Conservation (phyloP, 2,888 invertebrate species). For the Uloborus plumipes region DNA sequence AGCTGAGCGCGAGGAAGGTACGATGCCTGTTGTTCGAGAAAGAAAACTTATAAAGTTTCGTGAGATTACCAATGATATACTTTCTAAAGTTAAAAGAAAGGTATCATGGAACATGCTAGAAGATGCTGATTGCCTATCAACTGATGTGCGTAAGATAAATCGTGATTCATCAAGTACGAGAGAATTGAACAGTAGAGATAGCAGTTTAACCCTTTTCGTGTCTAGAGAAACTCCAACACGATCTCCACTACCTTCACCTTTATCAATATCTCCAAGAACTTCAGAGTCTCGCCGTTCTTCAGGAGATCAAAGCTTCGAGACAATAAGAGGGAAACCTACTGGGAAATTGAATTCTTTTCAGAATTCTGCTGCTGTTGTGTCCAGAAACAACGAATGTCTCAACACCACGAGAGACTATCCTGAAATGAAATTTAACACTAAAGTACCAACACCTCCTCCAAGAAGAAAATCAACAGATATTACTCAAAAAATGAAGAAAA, state of each 20-base stretch:
- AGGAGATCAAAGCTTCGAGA: conserved; percentile 25
- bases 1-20: conserved; percentile 26
- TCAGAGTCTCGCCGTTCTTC: conserved; percentile 36
- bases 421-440: neutral
- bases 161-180: neutral
- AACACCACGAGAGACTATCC: neutral
- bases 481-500: conserved; percentile 26
- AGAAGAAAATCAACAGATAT: conserved; percentile 41
- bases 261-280: conserved; percentile 22
- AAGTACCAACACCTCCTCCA: conserved; percentile 21
- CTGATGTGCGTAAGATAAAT: conserved; percentile 18
- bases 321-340: conserved; percentile 15
- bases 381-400: too few relatives aligned
- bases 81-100: conserved; percentile 35
- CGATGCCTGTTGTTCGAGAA: conserved; percentile 34
- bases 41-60: conserved; percentile 59
- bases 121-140: conserved; percentile 28
- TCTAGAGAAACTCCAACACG: conserved; percentile 22
- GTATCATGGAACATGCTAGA: conserved; percentile 54
- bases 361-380: neutral
- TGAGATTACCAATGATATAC: conserved; percentile 44
- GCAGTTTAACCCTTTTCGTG: conserved; percentile 16
- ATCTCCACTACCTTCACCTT: neutral
- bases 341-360: conserved; percentile 11
- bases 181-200: conserved; percentile 26